Conservation (phyloP, 1,140 invertebrate genomes). For the Polypedilum vanderplanki region DNA sequence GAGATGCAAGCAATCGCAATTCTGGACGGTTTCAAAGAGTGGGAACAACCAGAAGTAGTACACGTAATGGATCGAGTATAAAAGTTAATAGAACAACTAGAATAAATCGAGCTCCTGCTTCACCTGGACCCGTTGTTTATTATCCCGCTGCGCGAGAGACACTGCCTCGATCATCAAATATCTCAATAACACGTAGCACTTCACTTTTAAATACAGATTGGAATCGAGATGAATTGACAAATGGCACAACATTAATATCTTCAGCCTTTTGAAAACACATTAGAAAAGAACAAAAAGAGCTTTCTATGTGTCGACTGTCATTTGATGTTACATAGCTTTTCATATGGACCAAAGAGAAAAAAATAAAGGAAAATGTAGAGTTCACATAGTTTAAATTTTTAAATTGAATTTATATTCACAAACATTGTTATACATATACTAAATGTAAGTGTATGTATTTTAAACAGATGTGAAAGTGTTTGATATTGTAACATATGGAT, state of each 20-base stretch:
- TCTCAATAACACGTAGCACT: neutral
- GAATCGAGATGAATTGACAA: neutral
- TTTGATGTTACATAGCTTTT: no score
- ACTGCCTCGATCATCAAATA: neutral
- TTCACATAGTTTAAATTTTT: no score
- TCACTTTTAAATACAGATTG: neutral
- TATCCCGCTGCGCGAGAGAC: constrained; percentile 50
- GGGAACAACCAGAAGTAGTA: constrained; percentile 49
- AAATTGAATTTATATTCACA: no score
- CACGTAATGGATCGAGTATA: constrained; percentile 45
- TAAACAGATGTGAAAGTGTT: no score
- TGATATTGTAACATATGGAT: neutral
- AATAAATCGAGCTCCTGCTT: constrained; percentile 44
- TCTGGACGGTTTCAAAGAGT: constrained; percentile 59
- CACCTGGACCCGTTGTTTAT: constrained; percentile 59
- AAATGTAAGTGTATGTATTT: no score
- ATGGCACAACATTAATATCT: neutral
- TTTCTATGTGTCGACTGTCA: no score
- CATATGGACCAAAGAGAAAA: no score
- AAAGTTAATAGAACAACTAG: constrained; percentile 40
- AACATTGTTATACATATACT: no score
- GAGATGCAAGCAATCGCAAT: constrained; percentile 51
- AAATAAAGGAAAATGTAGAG: no score
- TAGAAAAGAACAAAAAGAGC: no score
- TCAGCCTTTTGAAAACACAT: neutral